A percentile compares a stretch with the other conserved stretches of the same genome.
Conservation (phyloP, 2,113 vertebrate species). For the Heterochromis multidens region DNA sequence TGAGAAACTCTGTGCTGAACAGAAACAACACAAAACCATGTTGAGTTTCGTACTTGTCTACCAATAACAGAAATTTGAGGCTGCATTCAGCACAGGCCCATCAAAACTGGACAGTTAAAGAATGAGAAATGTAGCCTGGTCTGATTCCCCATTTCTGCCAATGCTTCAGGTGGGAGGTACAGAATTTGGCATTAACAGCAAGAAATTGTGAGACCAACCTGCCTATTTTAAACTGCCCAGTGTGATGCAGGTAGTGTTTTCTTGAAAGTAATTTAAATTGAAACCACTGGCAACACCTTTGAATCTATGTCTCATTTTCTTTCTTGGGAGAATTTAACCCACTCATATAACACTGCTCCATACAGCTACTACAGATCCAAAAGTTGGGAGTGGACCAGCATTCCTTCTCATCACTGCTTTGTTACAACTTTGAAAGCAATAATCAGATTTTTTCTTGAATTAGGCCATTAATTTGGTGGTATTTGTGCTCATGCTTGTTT, state of each 20-base stretch:
- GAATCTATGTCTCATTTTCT: not conserved
- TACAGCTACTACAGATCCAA: not conserved
- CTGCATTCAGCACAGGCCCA: not conserved
- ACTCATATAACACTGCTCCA: not conserved
- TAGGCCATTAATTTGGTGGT: too few relatives aligned
- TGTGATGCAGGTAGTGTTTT: not conserved
- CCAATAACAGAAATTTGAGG: not conserved
- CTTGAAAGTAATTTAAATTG: accelerated
- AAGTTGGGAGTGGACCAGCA: too few relatives aligned
- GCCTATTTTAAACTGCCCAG: not conserved
- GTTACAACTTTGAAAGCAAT: too few relatives aligned
- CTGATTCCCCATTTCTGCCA: not conserved
- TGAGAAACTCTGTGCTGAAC: not conserved
- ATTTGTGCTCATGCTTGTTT: too few relatives aligned
- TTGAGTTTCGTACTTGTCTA: not conserved
- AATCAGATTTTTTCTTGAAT: too few relatives aligned
- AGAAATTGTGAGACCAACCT: not conserved
- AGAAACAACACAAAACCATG: not conserved
- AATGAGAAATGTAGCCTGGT: not conserved
- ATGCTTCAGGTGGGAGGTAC: not conserved
- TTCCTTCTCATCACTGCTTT: too few relatives aligned
- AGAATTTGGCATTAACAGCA: not conserved
- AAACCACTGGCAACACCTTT: not conserved
- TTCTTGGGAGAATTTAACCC: not conserved
- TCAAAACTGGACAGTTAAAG: not conserved